phyloP scores from a whole-genome alignment of 2,888 invertebrate genomes.

The Mamestra brassicae region DNA sequence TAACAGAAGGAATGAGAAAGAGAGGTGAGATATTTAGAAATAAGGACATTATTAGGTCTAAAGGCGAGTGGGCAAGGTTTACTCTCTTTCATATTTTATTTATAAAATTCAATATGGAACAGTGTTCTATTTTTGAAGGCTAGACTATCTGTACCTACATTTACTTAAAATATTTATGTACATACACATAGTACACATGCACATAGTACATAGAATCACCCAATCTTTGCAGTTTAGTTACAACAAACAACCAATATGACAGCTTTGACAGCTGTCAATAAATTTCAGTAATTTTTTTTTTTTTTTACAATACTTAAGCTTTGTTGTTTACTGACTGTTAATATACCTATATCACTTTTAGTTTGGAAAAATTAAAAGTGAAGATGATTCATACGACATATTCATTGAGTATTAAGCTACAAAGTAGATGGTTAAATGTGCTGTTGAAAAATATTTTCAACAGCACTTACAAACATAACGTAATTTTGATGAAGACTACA shows the following conservation, averaged over 20 bases:
- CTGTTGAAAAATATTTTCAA: neutral
- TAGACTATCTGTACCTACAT: no score
- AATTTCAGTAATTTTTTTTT: neutral
- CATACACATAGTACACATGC: no score
- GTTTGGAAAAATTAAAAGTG: neutral
- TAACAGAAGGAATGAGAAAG: constrained; percentile 3
- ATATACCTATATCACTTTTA: neutral
- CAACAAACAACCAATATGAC: neutral
- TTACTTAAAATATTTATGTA: no score
- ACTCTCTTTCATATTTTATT: neutral
- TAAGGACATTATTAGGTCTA: constrained; percentile 23
- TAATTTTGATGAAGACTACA: no score
- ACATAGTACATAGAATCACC: neutral
- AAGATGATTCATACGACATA: neutral
- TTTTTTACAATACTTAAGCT: neutral
- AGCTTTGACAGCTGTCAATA: constrained; percentile 16
- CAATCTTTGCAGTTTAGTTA: neutral
- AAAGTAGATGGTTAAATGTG: no score
- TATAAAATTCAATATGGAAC: neutral
- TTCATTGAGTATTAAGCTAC: no score
- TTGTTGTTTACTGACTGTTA: neutral
- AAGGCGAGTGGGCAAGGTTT: neutral
- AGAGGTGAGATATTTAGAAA: constrained; percentile 27
- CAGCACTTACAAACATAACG: no score
- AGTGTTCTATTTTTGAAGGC: neutral